Conservation (phyloP, 2,888 invertebrate genomes). For the Iphiclides podalirius region DNA sequence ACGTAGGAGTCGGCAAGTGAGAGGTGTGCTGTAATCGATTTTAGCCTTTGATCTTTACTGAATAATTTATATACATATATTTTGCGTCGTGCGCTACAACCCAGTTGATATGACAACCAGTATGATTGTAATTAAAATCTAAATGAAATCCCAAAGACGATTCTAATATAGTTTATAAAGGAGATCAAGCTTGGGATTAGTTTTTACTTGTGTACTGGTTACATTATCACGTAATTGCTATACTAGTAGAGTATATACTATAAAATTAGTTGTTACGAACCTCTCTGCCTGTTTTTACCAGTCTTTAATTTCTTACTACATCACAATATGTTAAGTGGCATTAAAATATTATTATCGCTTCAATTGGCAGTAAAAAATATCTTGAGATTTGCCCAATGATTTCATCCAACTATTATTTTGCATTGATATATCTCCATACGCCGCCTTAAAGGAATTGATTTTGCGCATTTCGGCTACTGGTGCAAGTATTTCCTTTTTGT, state of each 20-base stretch:
- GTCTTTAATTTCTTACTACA: constrained; percentile 3
- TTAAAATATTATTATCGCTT: not conserved
- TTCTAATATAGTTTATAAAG: no score
- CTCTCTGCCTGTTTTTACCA: constrained; percentile 9
- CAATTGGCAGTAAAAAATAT: constrained; percentile 1
- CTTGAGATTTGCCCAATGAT: constrained; percentile 12
- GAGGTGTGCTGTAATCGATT: constrained; percentile 9
- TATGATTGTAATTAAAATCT: constrained; percentile 4
- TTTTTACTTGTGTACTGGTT: constrained; percentile 9
- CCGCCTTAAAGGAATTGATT: constrained; percentile 36
- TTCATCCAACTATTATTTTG: constrained; percentile 9
- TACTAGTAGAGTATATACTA: not conserved
- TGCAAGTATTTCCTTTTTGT: constrained; percentile 21
- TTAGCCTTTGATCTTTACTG: constrained; percentile 6
- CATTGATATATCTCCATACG: constrained; percentile 19
- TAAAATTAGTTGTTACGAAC: constrained; percentile 7
- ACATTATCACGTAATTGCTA: constrained; percentile 3
- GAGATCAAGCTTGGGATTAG: constrained; percentile 9
- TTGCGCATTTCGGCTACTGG: constrained; percentile 44
- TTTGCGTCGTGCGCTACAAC: constrained; percentile 9
- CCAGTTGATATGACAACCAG: constrained; percentile 13
- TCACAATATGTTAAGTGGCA: constrained; percentile 9
- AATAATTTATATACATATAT: not conserved
- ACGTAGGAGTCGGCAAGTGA: constrained; percentile 37
- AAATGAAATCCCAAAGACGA: constrained; percentile 12